Percentiles rank a stretch among this genome's conserved stretches.
Evolutionary conservation across 1,140 invertebrate species (phyloP).

Genomic region (Solen grandis): DNA sequence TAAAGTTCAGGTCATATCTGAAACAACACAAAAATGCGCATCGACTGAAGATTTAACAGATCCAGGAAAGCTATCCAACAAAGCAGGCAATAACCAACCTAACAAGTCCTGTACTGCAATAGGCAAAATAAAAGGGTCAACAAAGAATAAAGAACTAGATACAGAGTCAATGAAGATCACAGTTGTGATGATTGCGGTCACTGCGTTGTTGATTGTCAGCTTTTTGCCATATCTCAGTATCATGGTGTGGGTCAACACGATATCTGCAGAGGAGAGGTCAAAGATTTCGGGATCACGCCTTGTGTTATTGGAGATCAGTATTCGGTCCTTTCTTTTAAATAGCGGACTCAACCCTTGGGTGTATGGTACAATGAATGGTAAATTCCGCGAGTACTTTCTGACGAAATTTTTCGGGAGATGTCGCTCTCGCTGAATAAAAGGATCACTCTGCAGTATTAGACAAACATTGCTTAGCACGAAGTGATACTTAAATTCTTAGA

Average conservation of each 20-base stretch:
- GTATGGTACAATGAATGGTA: neutral
- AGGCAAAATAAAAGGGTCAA: neutral
- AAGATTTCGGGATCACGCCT: neutral
- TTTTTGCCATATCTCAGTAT: no score
- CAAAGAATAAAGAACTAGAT: neutral
- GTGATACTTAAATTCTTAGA: no score
- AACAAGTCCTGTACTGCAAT: neutral
- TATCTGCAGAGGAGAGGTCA: neutral
- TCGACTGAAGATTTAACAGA: no score
- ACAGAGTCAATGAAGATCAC: neutral
- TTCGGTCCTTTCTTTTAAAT: neutral
- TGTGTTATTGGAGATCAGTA: neutral
- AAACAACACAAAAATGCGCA: no score
- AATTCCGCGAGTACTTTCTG: no score
- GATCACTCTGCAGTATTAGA: no score
- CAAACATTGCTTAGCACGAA: no score
- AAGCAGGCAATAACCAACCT: neutral
- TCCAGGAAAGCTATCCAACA: neutral
- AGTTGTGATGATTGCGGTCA: neutral
- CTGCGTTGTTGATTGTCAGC: neutral
- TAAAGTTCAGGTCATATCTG: no score
- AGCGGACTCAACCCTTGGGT: neutral
- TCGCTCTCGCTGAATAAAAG: no score
- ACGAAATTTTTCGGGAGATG: no score
- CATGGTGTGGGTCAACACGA: no score